Evolutionary conservation across 2,797 vertebrate species (phyloP), one percentile per base, ranked within the genome.

Genomic region (Gymnopithys bicolor): DNA sequence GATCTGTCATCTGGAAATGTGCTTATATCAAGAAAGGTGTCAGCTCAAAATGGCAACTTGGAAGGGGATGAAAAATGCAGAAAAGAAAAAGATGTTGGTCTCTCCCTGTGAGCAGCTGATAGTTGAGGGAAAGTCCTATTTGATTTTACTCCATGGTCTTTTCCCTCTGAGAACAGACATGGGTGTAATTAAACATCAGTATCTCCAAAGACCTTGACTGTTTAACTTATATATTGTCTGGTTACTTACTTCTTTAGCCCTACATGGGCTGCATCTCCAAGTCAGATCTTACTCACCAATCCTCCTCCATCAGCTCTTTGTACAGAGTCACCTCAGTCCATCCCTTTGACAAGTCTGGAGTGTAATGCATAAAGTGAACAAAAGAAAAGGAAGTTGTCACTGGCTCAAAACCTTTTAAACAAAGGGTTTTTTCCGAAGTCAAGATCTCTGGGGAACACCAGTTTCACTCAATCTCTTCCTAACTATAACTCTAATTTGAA

Each of bases 1-100:
- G 56, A 90, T 66, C 45, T 91, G 70, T 94, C 87, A 93, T 67
- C 55, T 70, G 45, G 51, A 81, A 89, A 76, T 28, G n/a, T 46
- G 19, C 13, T 81, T 59, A 45, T 81, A 59, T 88, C 22, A 87
- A 11, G 5, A 56, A 51, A 77, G 22, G 1, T 55, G 81, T 83
- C 81, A 90, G 14, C n/a, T 78, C 33, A 87, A 84, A 92, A 80
- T 66, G 59, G 39, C 32, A 81, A 59, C 11, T 14, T 78, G 63
- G 70, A 77, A 74, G 12, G 2, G 5, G 49, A 63, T 87, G 63
- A 87, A 80, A 90, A 71, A 66, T 43, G 18, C 17, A 71, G 37
- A 84, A 81, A 52, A 62, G 27, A 67, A 53, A 67, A 77, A 89
- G 63, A 76, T 70, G 48, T 4, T 45, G 70, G 7, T 75, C 32